Conservation (phyloP, 2,113 vertebrate genomes). For the Charadrius vociferus region DNA sequence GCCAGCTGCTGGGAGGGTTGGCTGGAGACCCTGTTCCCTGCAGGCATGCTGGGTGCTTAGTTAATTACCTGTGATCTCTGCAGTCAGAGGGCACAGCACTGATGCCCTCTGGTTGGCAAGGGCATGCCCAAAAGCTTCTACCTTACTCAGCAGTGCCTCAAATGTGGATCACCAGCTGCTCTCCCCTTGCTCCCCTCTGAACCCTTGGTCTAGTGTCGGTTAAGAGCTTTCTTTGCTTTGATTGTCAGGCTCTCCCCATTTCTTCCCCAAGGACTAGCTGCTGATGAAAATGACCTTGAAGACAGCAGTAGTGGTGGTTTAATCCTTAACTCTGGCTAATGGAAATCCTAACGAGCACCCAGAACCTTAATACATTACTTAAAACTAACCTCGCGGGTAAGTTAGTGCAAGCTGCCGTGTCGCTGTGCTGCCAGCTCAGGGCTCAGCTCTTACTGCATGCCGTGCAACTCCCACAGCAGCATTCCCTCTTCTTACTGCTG, state of each 20-base stretch:
- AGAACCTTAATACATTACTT: not conserved
- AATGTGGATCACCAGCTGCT: not conserved
- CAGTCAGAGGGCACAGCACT: not conserved
- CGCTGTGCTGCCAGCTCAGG: not conserved
- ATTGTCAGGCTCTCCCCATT: not conserved
- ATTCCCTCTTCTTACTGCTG: not conserved
- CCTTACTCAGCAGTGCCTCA: not conserved
- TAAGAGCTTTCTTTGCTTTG: not conserved
- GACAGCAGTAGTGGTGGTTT: not conserved
- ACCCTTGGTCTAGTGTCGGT: fast-evolving
- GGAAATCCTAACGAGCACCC: not conserved
- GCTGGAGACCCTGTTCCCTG: not conserved
- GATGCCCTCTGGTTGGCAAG: not conserved
- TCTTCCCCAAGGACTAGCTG: not conserved
- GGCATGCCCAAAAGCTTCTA: not conserved
- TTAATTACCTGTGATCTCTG: not conserved
- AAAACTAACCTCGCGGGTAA: not conserved
- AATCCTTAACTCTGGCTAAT: constrained; percentile 28
- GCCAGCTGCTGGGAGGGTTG: not conserved
- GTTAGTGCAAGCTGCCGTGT: not conserved
- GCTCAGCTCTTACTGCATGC: fast-evolving
- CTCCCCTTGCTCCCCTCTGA: not conserved
- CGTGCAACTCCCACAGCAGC: not conserved
- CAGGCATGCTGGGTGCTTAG: not conserved
- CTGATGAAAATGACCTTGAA: not conserved